phyloP scores from a whole-genome alignment of 2,113 vertebrate genomes.

The Megaceryle maxima region DNA sequence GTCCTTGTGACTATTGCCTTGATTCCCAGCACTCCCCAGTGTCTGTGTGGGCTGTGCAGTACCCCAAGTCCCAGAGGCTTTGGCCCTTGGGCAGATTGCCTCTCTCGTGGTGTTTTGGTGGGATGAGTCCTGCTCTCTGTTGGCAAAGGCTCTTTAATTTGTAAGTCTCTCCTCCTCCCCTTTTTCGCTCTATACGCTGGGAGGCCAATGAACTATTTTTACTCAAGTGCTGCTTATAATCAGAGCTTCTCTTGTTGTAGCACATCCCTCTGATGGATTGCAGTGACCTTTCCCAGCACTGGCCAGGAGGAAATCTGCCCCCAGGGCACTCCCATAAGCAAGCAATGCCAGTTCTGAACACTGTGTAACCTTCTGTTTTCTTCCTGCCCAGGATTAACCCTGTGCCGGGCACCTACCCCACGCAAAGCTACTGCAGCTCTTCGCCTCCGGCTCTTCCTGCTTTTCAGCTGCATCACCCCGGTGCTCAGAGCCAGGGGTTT shows the following conservation, averaged over 20 bases:
- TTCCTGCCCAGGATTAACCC: slow-evolving; percentile 68
- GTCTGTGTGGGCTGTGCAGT: background rate
- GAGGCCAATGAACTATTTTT: background rate
- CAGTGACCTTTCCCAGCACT: background rate
- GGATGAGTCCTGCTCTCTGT: slow-evolving; percentile 26
- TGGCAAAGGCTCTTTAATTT: slow-evolving; percentile 7
- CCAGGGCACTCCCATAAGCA: background rate
- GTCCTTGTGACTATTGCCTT: background rate
- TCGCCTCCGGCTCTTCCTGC: background rate
- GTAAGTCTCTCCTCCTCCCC: background rate
- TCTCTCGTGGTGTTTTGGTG: background rate
- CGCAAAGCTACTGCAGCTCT: slow-evolving; percentile 65
- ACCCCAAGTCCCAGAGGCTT: slow-evolving; percentile 33
- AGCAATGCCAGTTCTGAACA: background rate
- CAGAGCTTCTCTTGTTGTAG: background rate
- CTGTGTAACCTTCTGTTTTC: slow-evolving; percentile 10
- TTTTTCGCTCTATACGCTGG: background rate
- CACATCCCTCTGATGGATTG: background rate
- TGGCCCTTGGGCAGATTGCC: background rate
- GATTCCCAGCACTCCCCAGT: background rate
- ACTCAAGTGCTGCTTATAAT: background rate
- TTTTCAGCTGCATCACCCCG: slow-evolving; percentile 14
- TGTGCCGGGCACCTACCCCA: slow-evolving; percentile 72
- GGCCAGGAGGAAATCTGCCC: background rate
- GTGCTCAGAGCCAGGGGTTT: background rate